phyloP scores from a whole-genome alignment of 2,888 invertebrate genomes.

The Cryptocephalus moraei region DNA sequence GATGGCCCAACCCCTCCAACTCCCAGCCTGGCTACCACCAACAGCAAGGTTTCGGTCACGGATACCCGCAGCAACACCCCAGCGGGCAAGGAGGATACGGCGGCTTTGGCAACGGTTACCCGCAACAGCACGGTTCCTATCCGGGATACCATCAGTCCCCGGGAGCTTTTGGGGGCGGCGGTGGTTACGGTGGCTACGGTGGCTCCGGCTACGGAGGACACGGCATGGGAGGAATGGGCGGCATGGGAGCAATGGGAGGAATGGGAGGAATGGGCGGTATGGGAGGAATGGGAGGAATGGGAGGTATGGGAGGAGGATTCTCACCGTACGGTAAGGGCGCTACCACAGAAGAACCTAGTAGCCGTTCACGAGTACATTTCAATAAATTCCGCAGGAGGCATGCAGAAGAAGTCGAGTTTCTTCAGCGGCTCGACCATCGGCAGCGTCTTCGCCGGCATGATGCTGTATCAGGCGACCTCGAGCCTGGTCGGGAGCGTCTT shows the following conservation, averaged over 20 bases:
- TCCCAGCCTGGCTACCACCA: background rate
- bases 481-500: constrained; percentile 13
- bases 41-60: constrained; percentile 3
- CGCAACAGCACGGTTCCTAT: constrained; percentile 3
- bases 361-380: too few relatives aligned
- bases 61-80: constrained; percentile 4
- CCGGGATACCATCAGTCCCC: constrained; percentile 1
- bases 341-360: background rate
- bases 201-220: constrained; percentile 6
- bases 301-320: constrained; percentile 13
- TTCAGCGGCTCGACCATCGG: constrained; percentile 27
- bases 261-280: constrained; percentile 5
- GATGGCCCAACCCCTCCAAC: too few relatives aligned
- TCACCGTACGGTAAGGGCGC: too few relatives aligned
- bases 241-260: constrained; percentile 6
- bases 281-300: constrained; percentile 6
- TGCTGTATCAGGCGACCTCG: constrained; percentile 26
- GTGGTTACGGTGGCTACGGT: constrained; percentile 7
- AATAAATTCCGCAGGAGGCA: constrained; percentile 4
- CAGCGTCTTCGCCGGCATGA: constrained; percentile 29
- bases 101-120: background rate
- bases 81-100: constrained; percentile 5
- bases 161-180: constrained; percentile 7
- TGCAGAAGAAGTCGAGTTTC: constrained; percentile 20
- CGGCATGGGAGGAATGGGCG: constrained; percentile 7